These are phyloP conservation scores for Leptoteleia sp. DNA, from an alignment of 1,140 invertebrate genomes.

Conservation along the genomic window DNA sequence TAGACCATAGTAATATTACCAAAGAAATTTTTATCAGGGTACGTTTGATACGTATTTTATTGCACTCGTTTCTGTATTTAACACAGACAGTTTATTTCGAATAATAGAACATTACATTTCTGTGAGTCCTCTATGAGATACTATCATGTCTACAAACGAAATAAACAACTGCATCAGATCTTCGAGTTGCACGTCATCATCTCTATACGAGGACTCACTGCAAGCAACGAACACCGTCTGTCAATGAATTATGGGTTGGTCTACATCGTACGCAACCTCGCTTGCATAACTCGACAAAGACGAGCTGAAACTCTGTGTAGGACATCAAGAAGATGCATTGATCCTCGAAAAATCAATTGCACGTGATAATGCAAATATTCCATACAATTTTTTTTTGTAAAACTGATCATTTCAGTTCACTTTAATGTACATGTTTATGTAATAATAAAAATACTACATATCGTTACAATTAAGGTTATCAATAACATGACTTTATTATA, in stretches of 20 bases:
- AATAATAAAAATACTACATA: no score
- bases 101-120: no score
- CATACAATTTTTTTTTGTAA: conserved; percentile 17
- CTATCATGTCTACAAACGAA: conserved; percentile 35
- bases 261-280: conserved; percentile 58
- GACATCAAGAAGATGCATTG: conserved; percentile 58
- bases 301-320: conserved; percentile 59
- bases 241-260: conserved; percentile 57
- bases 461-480: no score
- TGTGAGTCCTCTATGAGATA: no score
- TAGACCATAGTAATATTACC: no score
- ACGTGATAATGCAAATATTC: conserved; percentile 27
- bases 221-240: conserved; percentile 53
- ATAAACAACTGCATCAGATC: conserved; percentile 47
- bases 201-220: conserved; percentile 38
- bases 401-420: no score
- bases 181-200: conserved; percentile 27
- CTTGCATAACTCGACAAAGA: conserved; percentile 62
- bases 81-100: no score
- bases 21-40: no score
- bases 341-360: conserved; percentile 53
- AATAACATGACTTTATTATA: no score
- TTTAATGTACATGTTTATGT: no score
- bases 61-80: no score
- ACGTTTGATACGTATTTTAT: no score